Percentiles rank a stretch among this genome's conserved stretches.
phyloP scores from a whole-genome alignment of 2,797 vertebrate genomes.

The Sebastes cheni region DNA sequence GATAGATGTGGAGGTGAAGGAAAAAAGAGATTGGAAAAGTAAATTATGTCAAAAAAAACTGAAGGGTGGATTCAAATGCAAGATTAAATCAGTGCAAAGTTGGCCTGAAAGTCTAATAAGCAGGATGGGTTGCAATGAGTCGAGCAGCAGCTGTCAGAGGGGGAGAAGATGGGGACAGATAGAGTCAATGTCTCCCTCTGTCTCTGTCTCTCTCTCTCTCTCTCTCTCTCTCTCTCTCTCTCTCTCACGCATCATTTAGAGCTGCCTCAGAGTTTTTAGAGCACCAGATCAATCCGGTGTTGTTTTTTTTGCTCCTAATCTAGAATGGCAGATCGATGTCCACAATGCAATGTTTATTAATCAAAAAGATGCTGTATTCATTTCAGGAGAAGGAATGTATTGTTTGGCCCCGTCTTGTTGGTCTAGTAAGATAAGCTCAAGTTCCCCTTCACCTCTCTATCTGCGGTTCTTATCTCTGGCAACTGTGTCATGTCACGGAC shows the following conservation, averaged over 20 bases:
- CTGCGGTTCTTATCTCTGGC: constrained; percentile 1
- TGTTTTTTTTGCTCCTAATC: neutral
- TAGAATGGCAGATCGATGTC: neutral
- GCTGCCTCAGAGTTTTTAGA: neutral
- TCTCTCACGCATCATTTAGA: neutral
- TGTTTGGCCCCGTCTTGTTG: neutral
- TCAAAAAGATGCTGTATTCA: neutral
- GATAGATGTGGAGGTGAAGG: neutral
- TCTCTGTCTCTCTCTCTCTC: neutral
- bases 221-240: too few relatives aligned
- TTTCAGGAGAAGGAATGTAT: neutral
- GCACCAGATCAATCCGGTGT: neutral
- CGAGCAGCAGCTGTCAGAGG: constrained; percentile 22
- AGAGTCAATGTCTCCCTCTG: neutral
- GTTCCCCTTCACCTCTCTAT: neutral
- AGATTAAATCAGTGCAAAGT: constrained; percentile 19
- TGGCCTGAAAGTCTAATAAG: constrained; percentile 48
- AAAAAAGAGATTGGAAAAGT: neutral
- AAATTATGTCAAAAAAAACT: neutral
- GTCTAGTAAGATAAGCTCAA: constrained; percentile 1
- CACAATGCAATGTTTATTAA: neutral
- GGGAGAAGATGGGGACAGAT: constrained; percentile 2
- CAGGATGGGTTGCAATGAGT: constrained; percentile 27
- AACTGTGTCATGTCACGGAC: neutral
- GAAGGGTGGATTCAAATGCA: neutral